Evolutionary conservation across 2,113 vertebrate species (phyloP), one percentile per base, ranked within the genome.

Genomic region (Ictalurus punctatus): DNA sequence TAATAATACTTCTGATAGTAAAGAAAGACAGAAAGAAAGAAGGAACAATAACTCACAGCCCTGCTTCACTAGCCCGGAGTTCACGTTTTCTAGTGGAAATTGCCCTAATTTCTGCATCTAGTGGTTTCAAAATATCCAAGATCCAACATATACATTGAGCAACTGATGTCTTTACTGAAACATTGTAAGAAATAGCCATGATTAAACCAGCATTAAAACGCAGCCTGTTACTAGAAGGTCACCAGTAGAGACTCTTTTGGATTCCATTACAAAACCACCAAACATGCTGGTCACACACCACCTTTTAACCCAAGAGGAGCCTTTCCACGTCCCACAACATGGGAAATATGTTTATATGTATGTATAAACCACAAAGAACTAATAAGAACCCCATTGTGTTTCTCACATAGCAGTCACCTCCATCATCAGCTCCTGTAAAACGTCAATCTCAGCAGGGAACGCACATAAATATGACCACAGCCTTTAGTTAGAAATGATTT

Each of bases 401-500:
- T 83, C 81, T 83, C 58, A 83, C n/a, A 59, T 34, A 37, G 30
- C 81, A 61, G n/a, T 23, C 30, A 25, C 23, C 44, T 25, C 37
- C 73, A 76, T 44, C 37, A 76, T 76, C 21, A 76, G 56, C 80
- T 83, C 56, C 52, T 17, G 27, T 8, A 37, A 82, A 82, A 37
- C n/a, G 16, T 34, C 54, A 0, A 58, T 10, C 80, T 58, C 80
- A 82, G 81, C 58, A 61, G 58, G 58, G 37, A 14, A 23, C 19
- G 30, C 58, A 63, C 25, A 10, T 12, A 37, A 63, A 61, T 44
- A 76, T 25, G 37, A 23, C 34, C 73, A 12, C 37, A 44, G 81
- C 9, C 81, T 63, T 83, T 63, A 83, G 63, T 61, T 73, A 34
- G 65, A 54, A 71, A 71, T 23, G 17, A 54, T 85, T 56, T 73